Conservation (phyloP, 2,888 invertebrate species). For the Odontomyia ornata region DNA sequence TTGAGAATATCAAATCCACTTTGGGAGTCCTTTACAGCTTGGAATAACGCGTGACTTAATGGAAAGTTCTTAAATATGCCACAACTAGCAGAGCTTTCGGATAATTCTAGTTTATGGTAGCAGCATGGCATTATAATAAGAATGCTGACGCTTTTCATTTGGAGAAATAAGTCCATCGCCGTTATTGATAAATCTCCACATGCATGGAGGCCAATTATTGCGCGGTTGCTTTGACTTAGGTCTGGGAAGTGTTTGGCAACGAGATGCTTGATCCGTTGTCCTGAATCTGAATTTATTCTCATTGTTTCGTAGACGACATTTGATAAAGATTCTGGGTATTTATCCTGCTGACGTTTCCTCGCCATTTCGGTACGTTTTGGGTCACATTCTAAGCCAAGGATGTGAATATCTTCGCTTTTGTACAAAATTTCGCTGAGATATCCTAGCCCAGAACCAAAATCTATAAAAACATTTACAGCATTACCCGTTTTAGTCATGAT, state of each 20-base stretch:
- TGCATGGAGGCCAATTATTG: constrained; percentile 75
- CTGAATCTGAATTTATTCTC: constrained; percentile 67
- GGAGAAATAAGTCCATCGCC: constrained; percentile 72
- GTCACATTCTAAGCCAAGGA: constrained; percentile 76
- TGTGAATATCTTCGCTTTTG: constrained; percentile 66
- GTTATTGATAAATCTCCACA: constrained; percentile 80
- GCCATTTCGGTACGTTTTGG: constrained; percentile 68
- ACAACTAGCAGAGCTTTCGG: constrained; percentile 49
- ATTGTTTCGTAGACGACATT: constrained; percentile 70
- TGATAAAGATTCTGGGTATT: constrained; percentile 66
- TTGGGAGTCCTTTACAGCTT: constrained; percentile 54
- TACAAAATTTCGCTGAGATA: constrained; percentile 76
- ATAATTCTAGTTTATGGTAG: constrained; percentile 74
- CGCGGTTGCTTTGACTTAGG: constrained; percentile 53
- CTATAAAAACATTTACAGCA: constrained; percentile 69
- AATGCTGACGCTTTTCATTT: constrained; percentile 67
- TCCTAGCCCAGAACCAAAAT: constrained; percentile 80
- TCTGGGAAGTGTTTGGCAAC: constrained; percentile 59
- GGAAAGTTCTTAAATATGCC: constrained; percentile 73
- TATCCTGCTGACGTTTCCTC: constrained; percentile 67
- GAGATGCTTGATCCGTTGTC: constrained; percentile 62
- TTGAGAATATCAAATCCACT: constrained; percentile 65
- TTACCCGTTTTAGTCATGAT: constrained; percentile 56
- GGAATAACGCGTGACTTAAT: constrained; percentile 67
- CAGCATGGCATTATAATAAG: constrained; percentile 81